Conservation (phyloP, 2,797 vertebrate genomes). For the Syngnathus acus region DNA sequence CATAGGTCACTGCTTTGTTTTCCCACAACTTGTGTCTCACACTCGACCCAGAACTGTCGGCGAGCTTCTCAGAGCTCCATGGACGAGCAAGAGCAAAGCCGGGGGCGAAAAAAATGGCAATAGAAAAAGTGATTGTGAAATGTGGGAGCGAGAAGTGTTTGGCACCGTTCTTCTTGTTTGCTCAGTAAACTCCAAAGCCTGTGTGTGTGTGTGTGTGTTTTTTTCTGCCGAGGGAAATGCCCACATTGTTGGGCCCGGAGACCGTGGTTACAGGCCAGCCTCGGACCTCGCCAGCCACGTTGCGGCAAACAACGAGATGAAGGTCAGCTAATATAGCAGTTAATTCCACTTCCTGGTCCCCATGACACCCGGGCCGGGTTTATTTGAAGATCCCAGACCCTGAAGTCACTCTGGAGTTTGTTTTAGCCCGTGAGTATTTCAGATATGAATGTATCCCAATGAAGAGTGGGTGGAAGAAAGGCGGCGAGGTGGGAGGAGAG, state of each 20-base stretch:
- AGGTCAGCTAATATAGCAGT: constrained; percentile 96
- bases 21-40: constrained; percentile 38
- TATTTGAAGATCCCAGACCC: constrained; percentile 99
- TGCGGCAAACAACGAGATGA: constrained; percentile 90
- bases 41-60: constrained; percentile 53
- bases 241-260: constrained; percentile 85
- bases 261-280: constrained; percentile 92
- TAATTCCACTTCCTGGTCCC: constrained; percentile 93
- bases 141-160: constrained; percentile 76
- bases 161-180: constrained; percentile 85
- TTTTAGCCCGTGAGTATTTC: constrained; percentile 70
- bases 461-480: constrained; percentile 1
- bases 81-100: constrained; percentile 44
- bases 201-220: constrained; percentile 32
- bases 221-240: constrained; percentile 84
- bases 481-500: neutral
- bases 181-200: constrained; percentile 87
- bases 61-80: constrained; percentile 34
- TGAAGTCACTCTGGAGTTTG: constrained; percentile 86
- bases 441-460: constrained; percentile 89
- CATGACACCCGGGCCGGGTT: constrained; percentile 91
- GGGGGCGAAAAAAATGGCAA: constrained; percentile 35
- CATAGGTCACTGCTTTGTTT: constrained; percentile 30
- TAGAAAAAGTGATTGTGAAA: constrained; percentile 68
- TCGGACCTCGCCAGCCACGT: constrained; percentile 83